A percentile compares a stretch with the other conserved stretches of the same genome.
These are phyloP conservation scores for Lycophotia porphyrea DNA, from an alignment of 2,888 invertebrate species.

Conservation along the genomic window DNA sequence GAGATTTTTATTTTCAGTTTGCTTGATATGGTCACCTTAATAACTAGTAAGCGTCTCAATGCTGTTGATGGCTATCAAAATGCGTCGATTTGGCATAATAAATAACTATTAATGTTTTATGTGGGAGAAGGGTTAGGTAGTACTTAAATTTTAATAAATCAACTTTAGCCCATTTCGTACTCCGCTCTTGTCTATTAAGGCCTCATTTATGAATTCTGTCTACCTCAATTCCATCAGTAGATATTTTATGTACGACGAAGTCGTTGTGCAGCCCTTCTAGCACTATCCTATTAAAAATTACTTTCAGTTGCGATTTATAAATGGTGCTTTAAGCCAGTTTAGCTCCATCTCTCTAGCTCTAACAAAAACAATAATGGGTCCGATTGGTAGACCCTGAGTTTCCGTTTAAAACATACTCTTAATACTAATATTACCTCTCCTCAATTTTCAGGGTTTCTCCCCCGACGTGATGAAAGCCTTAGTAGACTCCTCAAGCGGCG, in stretches of 20 bases:
- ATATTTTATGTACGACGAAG: background rate
- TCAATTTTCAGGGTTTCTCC: constrained; percentile 89
- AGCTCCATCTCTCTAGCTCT: background rate
- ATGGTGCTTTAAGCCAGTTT: too few species aligned
- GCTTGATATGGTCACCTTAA: background rate
- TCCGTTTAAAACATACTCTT: background rate
- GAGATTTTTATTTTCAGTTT: background rate
- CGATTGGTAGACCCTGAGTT: background rate
- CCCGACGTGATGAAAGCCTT: constrained; percentile 90
- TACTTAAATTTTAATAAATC: too few species aligned
- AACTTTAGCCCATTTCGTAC: background rate
- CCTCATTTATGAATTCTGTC: background rate
- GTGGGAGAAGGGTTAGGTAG: background rate
- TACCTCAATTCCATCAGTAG: background rate
- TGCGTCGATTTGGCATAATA: background rate
- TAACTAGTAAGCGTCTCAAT: background rate
- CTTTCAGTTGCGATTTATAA: too few species aligned
- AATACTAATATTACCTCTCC: background rate
- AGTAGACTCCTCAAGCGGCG: constrained; percentile 89
- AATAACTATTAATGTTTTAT: background rate
- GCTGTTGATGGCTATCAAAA: background rate
- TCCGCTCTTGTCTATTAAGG: background rate
- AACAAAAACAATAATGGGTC: background rate
- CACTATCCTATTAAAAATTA: too few species aligned
- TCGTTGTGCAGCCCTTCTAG: background rate